Evolutionary conservation across 2,113 vertebrate genomes (phyloP), one percentile per base, ranked within the genome.

Genomic region (Protobothrops flavoviridis): DNA sequence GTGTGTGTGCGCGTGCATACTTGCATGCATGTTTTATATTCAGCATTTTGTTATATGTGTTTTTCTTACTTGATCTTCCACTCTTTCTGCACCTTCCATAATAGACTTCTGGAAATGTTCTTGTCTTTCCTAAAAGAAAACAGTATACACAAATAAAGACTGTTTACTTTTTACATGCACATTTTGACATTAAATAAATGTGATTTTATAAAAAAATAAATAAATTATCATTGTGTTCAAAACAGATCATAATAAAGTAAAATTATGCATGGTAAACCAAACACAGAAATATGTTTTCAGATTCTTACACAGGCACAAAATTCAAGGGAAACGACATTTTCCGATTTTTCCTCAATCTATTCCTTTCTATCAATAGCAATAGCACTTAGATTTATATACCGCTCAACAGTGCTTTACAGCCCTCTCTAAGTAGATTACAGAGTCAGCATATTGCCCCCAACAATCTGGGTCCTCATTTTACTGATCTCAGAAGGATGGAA

Each of bases 71-170:
- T 98, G 97, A 95, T 98, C 98, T 95, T 98, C 98, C 97, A 98
- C 96, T 97, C 98, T 97, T 93, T 98, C 98, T 0, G 96, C 96
- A 92, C 98, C 97, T 97, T 98, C 98, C 94, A 98, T 95, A 53
- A 98, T 94, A 95, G 98, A 97, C 96, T 98, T 98, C 97, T 98
- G 98, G 94, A 97, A 97, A 95, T 97, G 97, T 97, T 98, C 98
- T 96, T 98, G 98, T 91, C 98, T 98, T 96, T 98, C 98, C 98
- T 98, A 94, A 96, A 94, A 97, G 92, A 96, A 97, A 97, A 90
- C 88, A 59, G 56, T 81, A 87, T 48, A 29, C 6, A 15, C 26
- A 39, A 88, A 53, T 74, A 90, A 93, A 85, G 96, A 94, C 0
- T 0, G 56, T 56, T 89, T 94, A 91, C 55, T 55, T 95, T n/a